Base-by-base conservation (phyloP, 2,797 vertebrate genomes). In the Lateolabrax maculatus region DNA sequence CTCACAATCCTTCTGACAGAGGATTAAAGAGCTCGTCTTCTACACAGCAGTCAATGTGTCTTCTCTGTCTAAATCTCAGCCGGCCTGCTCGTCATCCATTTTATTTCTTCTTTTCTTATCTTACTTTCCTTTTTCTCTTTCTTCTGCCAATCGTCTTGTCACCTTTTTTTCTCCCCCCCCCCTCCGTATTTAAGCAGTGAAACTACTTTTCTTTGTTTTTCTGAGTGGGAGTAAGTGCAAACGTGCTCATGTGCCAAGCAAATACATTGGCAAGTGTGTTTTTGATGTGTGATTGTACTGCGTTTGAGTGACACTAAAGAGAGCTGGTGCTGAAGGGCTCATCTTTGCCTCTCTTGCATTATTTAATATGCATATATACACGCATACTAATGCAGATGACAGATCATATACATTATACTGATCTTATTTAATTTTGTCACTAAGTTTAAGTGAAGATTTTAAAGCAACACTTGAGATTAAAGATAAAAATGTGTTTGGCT, bases 1-100 rank as follows among this genome's bases (percentile, higher is more conserved):
- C 62, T 80, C 29, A 34, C n/a, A 12, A 43, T 75, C 43, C 46
- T 6, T 48, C 73, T 85, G 80, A 83, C 75, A 52, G 75, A 72
- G 79, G 78, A 81, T 87, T 84, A 83, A 84, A 82, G 62, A 60
- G 68, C 79, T 78, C 3, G 10, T 65, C 82, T 53, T 57, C 75
- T 43, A 0, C 11, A 23, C 19, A 0, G 11, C 49, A 55, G 64
- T 31, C 29, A 0, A 23, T 13, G 52, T 34, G 21, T 64, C 64
- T 79, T 19, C 56, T 70, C 51, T 19, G 21, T 74, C 81, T 25
- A 29, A 80, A 60, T 66, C 81, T 71, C 69, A 68, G 11, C 71
- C 51, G 46, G 34, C 56, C 79, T 55, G 53, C 69, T 75, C 31
- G 0, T 65, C 62, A 23, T 58, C 18, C 5, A 18, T 31, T 70